These are phyloP conservation scores for Meriones unguiculatus DNA, from an alignment of 2,113 vertebrate species.

Conservation along the genomic window DNA sequence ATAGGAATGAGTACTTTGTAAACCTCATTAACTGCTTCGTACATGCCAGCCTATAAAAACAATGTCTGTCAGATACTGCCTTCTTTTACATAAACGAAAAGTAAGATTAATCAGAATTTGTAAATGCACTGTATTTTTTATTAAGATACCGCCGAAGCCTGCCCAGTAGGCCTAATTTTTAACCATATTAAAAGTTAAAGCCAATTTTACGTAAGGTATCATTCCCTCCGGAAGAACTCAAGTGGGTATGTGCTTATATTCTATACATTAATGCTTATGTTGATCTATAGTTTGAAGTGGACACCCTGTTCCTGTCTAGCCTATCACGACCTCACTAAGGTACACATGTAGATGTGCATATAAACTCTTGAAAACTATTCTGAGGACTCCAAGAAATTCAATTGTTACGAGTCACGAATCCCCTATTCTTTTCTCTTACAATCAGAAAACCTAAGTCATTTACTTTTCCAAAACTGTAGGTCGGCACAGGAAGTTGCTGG, in stretches of 20 bases:
- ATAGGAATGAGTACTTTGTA: slow-evolving; percentile 99
- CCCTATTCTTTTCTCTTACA: background rate
- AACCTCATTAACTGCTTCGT: slow-evolving; percentile 98
- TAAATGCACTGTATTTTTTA: slow-evolving; percentile 57
- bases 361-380: slow-evolving; percentile 48
- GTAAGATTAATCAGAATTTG: background rate
- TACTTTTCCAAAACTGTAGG: slow-evolving; percentile 46
- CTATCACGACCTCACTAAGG: slow-evolving; percentile 2
- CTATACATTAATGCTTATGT: background rate
- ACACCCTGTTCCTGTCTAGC: background rate
- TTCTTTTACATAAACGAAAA: slow-evolving; percentile 49
- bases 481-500: background rate
- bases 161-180: slow-evolving; percentile 37
- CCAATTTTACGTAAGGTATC: slow-evolving; percentile 4
- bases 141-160: slow-evolving; percentile 24
- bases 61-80: slow-evolving; percentile 5
- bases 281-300: background rate
- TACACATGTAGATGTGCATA: background rate
- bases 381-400: slow-evolving; percentile 9
- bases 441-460: slow-evolving; percentile 54
- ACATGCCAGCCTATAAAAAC: slow-evolving; percentile 96
- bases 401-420: background rate
- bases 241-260: background rate
- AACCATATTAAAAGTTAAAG: slow-evolving; percentile 38
- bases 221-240: background rate